Base-by-base conservation (phyloP, 1,140 invertebrate genomes). In the Oncopodura yosiiana region DNA sequence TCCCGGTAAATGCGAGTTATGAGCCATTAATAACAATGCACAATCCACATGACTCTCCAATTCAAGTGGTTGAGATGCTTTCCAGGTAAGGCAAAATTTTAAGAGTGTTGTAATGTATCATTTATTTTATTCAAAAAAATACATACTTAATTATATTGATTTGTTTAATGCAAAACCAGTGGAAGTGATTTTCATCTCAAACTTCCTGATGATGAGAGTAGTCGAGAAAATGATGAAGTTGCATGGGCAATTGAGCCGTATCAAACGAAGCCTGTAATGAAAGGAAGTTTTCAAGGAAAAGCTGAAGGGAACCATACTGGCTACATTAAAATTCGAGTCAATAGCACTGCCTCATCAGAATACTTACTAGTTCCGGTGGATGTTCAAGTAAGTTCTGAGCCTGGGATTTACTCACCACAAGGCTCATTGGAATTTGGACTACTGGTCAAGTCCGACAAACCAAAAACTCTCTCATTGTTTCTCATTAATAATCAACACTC, bases 231-330 rank as follows among this genome's bases (percentile, higher is more conserved):
- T 62, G 70, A 77, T 46, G 86, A 89, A 68, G 79, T 84, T 19
- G 82, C 82, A 66, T 96, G 92, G 92, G 80, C 86, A 69, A 86
- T 97, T 68, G 83, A 87, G 59, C 88, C 93, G 48, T 90, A 84
- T 72, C 78, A 87, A 71, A 84, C 87, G 21, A 89, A 89, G 69
- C 79, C 87, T 53, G 79, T 97, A 41, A 93, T 94, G 73, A 80
- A 82, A 67, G 81, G 94, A 56, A 81, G 81, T 64, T 87, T 91
- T 72, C 75, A 86, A 70, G 85, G 83, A 55, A 75, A 79, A 67
- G 70, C 73, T 62, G 80, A 85, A 70, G 81, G 80, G 68, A 89
- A 90, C 72, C 80, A 87, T 69, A 87, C 86, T 50, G 81, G 84
- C 36, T 90, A 86, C 67, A 81, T 90, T 62, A 79, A 83, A 66